Evolutionary conservation across 2,113 vertebrate species (phyloP), one percentile per base, ranked within the genome.

Genomic region (Pelmatolapia mariae): DNA sequence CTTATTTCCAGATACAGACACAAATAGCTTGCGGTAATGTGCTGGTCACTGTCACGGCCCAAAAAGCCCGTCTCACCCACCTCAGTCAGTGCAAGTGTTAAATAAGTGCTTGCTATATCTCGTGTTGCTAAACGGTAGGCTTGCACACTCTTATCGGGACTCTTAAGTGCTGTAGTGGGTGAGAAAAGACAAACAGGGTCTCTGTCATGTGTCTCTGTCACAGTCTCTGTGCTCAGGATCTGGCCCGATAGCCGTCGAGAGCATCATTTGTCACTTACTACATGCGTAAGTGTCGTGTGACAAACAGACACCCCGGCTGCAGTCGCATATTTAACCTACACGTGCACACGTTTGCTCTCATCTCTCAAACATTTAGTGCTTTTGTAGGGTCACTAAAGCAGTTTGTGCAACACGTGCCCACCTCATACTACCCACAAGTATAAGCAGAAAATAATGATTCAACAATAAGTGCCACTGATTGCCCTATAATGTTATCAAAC

Each of bases 151-250:
- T 94, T 94, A 96, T 95, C 90, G 0, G 36, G 36, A 43, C 78
- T 7, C 38, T 68, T 86, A 50, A 89, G 89, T 36, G 90, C 89
- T 87, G 86, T 91, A 95, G 94, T 89, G 94, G 92, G 93, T 89
- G 95, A 94, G 92, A 94, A 95, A 87, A 94, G 92, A 92, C 36
- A 43, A 91, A 71, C 80, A 19, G 79, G 36, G 59, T 93, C 43
- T 92, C 95, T 96, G 95, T 63, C 85, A 40, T 84, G 84, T 66
- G 87, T 96, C 93, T 94, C 22, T 73, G 89, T 90, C 95, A 80
- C 93, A 52, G 84, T 26, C 79, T 63, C 15, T 3, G 79, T 1
- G 80, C 45, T 92, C 61, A 63, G 83, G 78, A 50, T 90, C 91
- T 87, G 90, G 11, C 50, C 82, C 80, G 86, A 92, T 95, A 94